Conservation (phyloP, 2,113 vertebrate genomes). For the Pseudorectes ferrugineus region DNA sequence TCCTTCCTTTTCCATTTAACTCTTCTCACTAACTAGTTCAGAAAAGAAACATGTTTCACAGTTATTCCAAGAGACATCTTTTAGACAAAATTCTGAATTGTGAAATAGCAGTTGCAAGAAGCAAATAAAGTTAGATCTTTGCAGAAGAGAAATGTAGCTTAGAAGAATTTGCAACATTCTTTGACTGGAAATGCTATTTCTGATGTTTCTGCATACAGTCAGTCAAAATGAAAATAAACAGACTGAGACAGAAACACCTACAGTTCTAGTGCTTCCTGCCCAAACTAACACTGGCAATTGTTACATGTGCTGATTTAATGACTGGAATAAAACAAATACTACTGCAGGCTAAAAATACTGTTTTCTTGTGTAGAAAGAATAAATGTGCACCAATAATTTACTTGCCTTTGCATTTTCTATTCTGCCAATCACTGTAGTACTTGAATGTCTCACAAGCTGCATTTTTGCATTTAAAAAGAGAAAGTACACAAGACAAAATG, state of each 20-base stretch:
- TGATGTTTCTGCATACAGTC: not conserved
- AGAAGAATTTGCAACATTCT: not conserved
- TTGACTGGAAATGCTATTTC: not conserved
- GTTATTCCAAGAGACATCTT: not conserved
- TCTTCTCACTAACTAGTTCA: not conserved
- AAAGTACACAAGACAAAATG: not conserved
- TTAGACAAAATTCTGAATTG: not conserved
- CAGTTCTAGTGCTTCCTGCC: not conserved
- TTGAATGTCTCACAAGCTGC: not conserved
- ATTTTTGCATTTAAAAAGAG: not conserved
- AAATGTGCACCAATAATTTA: not conserved
- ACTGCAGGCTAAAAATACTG: not conserved
- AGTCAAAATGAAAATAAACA: not conserved
- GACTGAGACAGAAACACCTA: not conserved
- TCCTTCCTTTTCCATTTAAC: not conserved
- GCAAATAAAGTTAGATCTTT: not conserved
- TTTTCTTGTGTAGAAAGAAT: not conserved
- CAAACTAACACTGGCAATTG: not conserved
- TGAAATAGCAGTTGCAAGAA: not conserved
- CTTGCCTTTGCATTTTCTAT: not conserved
- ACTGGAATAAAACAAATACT: not conserved
- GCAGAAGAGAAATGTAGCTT: not conserved
- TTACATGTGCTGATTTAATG: not conserved
- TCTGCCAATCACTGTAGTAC: not conserved
- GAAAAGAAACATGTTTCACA: not conserved